phyloP scores from a whole-genome alignment of 2,113 vertebrate species.

The Oreochromis tanganicae region DNA sequence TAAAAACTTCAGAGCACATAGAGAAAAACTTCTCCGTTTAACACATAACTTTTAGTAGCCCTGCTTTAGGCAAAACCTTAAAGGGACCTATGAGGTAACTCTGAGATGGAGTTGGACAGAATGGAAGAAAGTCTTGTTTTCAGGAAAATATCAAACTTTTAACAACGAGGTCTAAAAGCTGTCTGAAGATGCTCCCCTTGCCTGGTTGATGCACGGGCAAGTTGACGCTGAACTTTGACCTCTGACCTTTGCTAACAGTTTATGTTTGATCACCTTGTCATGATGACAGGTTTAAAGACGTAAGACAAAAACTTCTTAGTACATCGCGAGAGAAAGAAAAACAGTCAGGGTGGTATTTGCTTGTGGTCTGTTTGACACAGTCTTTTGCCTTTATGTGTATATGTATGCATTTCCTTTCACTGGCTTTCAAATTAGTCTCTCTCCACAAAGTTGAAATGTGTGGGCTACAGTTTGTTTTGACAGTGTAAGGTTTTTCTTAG shows the following conservation, averaged over 20 bases:
- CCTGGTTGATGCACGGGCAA: not conserved
- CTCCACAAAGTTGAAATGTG: constrained; percentile 3
- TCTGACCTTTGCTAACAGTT: not conserved
- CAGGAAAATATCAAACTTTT: constrained; percentile 12
- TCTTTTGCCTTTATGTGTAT: constrained; percentile 12
- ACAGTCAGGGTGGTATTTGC: not conserved
- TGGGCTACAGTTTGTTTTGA: constrained; percentile 54
- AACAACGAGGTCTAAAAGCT: constrained; percentile 2
- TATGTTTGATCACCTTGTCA: constrained; percentile 8
- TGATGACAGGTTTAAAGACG: not conserved
- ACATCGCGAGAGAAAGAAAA: not conserved
- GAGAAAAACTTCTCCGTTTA: not conserved
- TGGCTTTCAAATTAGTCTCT: not conserved
- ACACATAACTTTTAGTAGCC: not conserved
- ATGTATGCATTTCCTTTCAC: constrained; percentile 33
- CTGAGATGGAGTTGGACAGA: not conserved
- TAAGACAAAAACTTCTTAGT: not conserved
- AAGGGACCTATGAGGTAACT: not conserved
- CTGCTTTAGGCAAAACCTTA: not conserved
- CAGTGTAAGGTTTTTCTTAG: constrained; percentile 51
- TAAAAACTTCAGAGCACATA: not conserved
- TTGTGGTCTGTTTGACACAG: constrained; percentile 27
- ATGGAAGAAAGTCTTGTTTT: not conserved
- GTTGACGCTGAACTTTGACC: not conserved
- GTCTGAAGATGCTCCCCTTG: not conserved